Evolutionary conservation across 2,888 invertebrate genomes (phyloP), one percentile per base, ranked within the genome.

Genomic region (Sabellastarte sp.): DNA sequence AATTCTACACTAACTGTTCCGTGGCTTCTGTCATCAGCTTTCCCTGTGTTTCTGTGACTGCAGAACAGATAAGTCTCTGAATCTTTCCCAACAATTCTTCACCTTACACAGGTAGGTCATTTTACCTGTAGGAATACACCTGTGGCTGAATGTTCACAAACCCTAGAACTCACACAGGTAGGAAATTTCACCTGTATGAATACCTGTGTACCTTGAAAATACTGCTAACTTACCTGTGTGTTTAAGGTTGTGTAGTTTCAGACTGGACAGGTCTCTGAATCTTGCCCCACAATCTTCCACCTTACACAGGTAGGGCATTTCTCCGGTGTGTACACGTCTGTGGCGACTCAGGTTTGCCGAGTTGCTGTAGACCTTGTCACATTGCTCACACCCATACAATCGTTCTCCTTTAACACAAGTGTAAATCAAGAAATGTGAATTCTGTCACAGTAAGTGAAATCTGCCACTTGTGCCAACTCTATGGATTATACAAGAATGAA

Each of bases 161-260:
- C n/a, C n/a, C n/a, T n/a, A n/a, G n/a, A n/a, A n/a, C n/a, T n/a
- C n/a, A n/a, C n/a, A n/a, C n/a, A n/a, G n/a, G n/a, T n/a, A n/a
- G n/a, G n/a, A n/a, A n/a, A n/a, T n/a, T n/a, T n/a, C n/a, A n/a
- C n/a, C n/a, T n/a, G n/a, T n/a, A n/a, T n/a, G n/a, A n/a, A n/a
- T n/a, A n/a, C n/a, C n/a, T n/a, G n/a, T n/a, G n/a, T n/a, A n/a
- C n/a, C n/a, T n/a, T n/a, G n/a, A n/a, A n/a, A n/a, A n/a, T n/a
- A n/a, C n/a, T n/a, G n/a, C n/a, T n/a, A 26, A 10, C 10, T 10
- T 32, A 63, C 68, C 68, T 56, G 68, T 68, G 50, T 68, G 68
- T 57, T 68, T 68, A 30, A 68, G 68, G 31, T 41, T 57, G 59
- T 68, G 68, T 5, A 68, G 68, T 50, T 68, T 68, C 41, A 68